phyloP scores from a whole-genome alignment of 2,888 invertebrate genomes.

The Hipparchia semele region DNA sequence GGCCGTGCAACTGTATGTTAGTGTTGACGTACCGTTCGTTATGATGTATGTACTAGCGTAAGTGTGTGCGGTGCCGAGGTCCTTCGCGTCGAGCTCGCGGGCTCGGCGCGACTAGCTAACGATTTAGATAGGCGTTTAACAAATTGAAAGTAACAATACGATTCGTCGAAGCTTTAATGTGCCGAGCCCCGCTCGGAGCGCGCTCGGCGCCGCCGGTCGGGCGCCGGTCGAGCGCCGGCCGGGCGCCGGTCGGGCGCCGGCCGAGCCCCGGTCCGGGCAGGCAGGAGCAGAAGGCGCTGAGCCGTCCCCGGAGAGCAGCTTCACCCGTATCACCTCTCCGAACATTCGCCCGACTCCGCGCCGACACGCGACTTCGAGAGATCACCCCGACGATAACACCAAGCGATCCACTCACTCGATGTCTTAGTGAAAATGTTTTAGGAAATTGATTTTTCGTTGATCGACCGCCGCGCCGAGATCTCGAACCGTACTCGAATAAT shows the following conservation, averaged over 20 bases:
- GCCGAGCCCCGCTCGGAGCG: constrained; percentile 53
- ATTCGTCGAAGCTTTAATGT: constrained; percentile 69
- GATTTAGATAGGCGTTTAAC: constrained; percentile 81
- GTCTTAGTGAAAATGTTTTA: constrained; percentile 18
- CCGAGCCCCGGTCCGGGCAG: constrained; percentile 5
- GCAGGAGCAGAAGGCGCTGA: constrained; percentile 56
- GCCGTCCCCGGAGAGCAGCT: constrained; percentile 77
- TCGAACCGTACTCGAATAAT: constrained; percentile 74
- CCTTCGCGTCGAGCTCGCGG: constrained; percentile 57
- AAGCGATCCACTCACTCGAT: background rate
- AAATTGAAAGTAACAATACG: constrained; percentile 72
- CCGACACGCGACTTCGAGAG: constrained; percentile 25
- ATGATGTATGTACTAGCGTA: constrained; percentile 56
- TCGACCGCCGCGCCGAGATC: constrained; percentile 58
- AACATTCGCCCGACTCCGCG: constrained; percentile 65
- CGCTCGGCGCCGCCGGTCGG: constrained; percentile 46
- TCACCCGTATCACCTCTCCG: constrained; percentile 73
- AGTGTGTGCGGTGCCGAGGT: constrained; percentile 71
- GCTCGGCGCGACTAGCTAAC: constrained; percentile 68
- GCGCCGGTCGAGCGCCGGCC: constrained; percentile 52
- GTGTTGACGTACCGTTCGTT: constrained; percentile 63
- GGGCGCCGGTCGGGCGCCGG: background rate
- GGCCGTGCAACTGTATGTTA: constrained; percentile 56
- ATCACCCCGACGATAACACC: constrained; percentile 20
- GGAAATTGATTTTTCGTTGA: constrained; percentile 30